A percentile compares a stretch with the other conserved stretches of the same genome.
Conservation (phyloP, 2,797 vertebrate species). For the Eptatretus atami region DNA sequence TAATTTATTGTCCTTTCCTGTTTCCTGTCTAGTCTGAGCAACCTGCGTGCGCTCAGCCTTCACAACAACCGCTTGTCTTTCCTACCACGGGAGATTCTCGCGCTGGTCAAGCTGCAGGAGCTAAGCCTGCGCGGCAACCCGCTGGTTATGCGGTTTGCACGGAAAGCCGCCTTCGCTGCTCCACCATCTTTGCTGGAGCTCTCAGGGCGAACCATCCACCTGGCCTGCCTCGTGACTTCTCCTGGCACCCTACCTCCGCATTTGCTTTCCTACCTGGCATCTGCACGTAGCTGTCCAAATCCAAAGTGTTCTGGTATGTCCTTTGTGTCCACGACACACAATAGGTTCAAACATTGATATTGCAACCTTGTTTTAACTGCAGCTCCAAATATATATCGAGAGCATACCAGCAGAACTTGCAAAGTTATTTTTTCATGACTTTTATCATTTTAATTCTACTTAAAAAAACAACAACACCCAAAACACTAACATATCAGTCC, state of each 20-base stretch:
- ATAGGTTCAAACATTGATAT: too few species aligned
- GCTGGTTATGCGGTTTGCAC: conserved; percentile 75
- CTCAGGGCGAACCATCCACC: conserved; percentile 55
- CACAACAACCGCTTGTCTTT: conserved; percentile 90
- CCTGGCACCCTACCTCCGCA: conserved; percentile 37
- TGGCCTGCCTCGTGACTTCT: conserved; percentile 34
- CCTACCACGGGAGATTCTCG: conserved; percentile 77
- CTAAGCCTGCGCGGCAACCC: conserved; percentile 88
- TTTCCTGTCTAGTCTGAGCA: conserved; percentile 29
- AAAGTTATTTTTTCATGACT: neutral
- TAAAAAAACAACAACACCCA: neutral
- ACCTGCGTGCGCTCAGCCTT: conserved; percentile 67
- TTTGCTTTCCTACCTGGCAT: conserved; percentile 41
- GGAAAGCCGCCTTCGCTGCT: conserved; percentile 58
- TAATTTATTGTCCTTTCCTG: too few species aligned
- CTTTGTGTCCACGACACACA: neutral
- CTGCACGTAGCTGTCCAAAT: conserved; percentile 91
- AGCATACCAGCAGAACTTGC: too few species aligned
- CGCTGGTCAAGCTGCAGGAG: conserved; percentile 63
- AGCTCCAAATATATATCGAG: too few species aligned
- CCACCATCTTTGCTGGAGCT: conserved; percentile 67
- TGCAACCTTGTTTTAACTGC: too few species aligned
- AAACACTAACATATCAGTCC: too few species aligned
- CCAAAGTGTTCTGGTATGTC: conserved; percentile 68
- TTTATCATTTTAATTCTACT: neutral